A percentile compares a stretch with the other conserved stretches of the same genome.
phyloP scores from a whole-genome alignment of 2,888 invertebrate genomes.

The Chaetogeoica ovagalla region DNA sequence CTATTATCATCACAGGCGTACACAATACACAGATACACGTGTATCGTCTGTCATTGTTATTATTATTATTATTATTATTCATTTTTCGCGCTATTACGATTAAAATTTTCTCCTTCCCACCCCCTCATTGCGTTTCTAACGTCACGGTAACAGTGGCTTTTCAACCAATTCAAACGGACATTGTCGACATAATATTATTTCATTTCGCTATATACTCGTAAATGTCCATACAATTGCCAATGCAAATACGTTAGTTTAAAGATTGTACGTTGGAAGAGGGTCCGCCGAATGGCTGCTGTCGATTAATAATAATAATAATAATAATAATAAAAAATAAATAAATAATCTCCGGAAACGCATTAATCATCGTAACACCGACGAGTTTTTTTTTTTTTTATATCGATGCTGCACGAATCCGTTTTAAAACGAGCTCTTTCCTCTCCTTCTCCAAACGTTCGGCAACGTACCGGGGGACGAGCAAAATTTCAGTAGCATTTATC shows the following conservation, averaged over 20 bases:
- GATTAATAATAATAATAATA: too few relatives aligned
- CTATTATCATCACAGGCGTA: too few relatives aligned
- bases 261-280: not conserved
- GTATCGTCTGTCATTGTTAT: not conserved
- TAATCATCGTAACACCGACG: constrained; percentile 42
- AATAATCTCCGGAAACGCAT: constrained; percentile 24
- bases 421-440: constrained; percentile 25
- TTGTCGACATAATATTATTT: not conserved
- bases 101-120: too few relatives aligned
- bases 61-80: not conserved
- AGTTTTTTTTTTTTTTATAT: constrained; percentile 35
- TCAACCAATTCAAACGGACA: not conserved
- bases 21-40: too few relatives aligned
- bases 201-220: not conserved
- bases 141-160: not conserved
- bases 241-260: not conserved
- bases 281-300: constrained; percentile 7
- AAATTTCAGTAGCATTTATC: constrained; percentile 25
- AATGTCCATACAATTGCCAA: not conserved
- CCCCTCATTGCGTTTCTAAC: too few relatives aligned
- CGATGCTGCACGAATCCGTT: constrained; percentile 21
- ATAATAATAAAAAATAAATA: too few relatives aligned
- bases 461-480: not conserved
- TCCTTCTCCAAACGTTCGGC: not conserved
- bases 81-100: too few relatives aligned